Conservation (phyloP, 1,140 invertebrate genomes). For the Drosophila obscura region DNA sequence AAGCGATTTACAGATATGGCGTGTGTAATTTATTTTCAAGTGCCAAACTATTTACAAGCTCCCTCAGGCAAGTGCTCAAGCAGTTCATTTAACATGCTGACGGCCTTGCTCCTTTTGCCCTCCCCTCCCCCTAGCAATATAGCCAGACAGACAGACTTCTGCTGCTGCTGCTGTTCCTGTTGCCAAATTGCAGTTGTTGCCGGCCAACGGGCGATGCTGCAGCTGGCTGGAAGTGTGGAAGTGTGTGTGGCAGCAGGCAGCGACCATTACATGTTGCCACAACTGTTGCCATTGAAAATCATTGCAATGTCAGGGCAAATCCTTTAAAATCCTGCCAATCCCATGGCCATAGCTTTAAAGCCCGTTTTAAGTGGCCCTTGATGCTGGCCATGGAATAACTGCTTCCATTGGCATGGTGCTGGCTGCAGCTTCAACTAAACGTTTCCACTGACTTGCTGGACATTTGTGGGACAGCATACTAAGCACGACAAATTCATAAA, state of each 20-base stretch:
- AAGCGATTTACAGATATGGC: conserved; percentile 49
- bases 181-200: conserved; percentile 37
- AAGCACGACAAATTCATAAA: too few relatives aligned
- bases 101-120: not conserved
- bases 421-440: too few relatives aligned
- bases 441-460: not conserved
- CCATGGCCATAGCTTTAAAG: conserved; percentile 22
- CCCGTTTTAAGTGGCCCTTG: conserved; percentile 18
- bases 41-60: conserved; percentile 55
- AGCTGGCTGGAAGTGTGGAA: not conserved
- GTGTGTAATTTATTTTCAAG: conserved; percentile 62
- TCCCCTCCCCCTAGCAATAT: not conserved
- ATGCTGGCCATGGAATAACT: not conserved
- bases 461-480: not conserved
- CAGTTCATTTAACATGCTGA: conserved; percentile 56
- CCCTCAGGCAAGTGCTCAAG: conserved; percentile 15
- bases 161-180: not conserved
- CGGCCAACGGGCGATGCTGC: not conserved
- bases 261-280: conserved; percentile 42
- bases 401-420: not conserved
- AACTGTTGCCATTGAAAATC: conserved; percentile 60
- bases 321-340: conserved; percentile 21
- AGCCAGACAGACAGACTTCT: not conserved
- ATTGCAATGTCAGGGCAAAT: conserved; percentile 20
- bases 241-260: conserved; percentile 8